Conservation (phyloP, 92 coral and sea anemone species). For the Siderastrea siderea region DNA sequence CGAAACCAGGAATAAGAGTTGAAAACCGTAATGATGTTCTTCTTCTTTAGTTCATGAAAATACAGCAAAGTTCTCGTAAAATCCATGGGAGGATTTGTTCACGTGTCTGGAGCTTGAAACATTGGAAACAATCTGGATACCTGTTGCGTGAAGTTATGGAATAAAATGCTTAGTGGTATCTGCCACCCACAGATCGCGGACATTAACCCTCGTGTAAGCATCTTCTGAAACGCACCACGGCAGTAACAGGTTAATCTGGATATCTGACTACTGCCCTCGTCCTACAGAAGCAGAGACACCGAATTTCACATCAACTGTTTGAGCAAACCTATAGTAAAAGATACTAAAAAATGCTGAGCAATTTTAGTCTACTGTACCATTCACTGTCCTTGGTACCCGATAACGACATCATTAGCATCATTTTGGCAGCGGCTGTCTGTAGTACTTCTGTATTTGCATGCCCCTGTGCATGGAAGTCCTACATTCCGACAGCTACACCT, state of each 20-base stretch:
- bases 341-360: neutral
- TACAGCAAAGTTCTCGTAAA: no score
- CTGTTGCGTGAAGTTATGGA: no score
- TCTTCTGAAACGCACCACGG: neutral
- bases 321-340: neutral
- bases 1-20: no score
- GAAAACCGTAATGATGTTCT: no score
- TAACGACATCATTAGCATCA: neutral
- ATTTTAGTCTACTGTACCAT: slow-evolving; percentile 13
- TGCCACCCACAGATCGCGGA: neutral
- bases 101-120: no score
- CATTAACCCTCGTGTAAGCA: no score
- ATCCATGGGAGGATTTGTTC: no score
- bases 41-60: no score
- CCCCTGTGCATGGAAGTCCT: neutral
- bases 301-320: slow-evolving; percentile 11
- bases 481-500: neutral
- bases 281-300: neutral
- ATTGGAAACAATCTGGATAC: neutral
- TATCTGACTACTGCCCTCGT: neutral
- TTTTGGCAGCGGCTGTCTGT: no score
- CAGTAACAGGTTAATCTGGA: slow-evolving; percentile 5
- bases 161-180: no score
- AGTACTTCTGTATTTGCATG: slow-evolving; percentile 19
- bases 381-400: slow-evolving; percentile 9